Percentiles rank a stretch among this genome's conserved stretches.
phyloP scores from a whole-genome alignment of 2,888 invertebrate genomes.

The Agriopis marginaria region DNA sequence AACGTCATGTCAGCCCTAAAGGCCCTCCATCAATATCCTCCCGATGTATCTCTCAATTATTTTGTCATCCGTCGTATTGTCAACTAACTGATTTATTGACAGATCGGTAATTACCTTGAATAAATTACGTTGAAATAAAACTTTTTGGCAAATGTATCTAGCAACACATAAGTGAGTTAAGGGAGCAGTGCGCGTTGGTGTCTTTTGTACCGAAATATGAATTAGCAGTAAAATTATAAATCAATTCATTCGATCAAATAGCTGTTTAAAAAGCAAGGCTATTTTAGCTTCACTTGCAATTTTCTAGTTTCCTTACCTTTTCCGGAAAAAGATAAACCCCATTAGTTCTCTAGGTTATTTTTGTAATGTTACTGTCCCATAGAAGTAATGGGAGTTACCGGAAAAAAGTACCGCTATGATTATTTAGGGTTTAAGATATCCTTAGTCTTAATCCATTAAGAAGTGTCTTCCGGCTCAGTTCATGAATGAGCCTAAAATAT shows the following conservation, averaged over 20 bases:
- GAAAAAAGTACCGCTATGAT: background rate
- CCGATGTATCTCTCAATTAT: constrained; percentile 32
- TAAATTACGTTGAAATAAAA: constrained; percentile 24
- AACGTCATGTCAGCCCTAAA: constrained; percentile 15
- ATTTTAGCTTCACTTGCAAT: too few species aligned
- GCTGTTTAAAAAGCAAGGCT: too few species aligned
- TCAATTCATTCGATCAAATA: too few species aligned
- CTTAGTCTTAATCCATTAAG: constrained; percentile 1
- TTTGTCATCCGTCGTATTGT: constrained; percentile 36
- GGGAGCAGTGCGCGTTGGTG: constrained; percentile 26
- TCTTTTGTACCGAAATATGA: constrained; percentile 26
- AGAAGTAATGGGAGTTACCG: background rate
- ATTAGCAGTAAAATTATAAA: background rate
- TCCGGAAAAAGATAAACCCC: too few species aligned
- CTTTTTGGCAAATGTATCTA: constrained; percentile 12
- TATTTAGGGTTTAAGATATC: background rate
- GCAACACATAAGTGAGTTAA: constrained; percentile 3
- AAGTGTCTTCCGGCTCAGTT: background rate
- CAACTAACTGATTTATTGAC: constrained; percentile 38
- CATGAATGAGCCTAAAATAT: constrained; percentile 9
- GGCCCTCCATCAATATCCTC: constrained; percentile 20
- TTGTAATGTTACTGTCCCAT: too few species aligned
- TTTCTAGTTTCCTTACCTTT: too few species aligned
- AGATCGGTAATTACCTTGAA: constrained; percentile 36
- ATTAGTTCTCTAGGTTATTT: too few species aligned